Evolutionary conservation across 1,140 invertebrate genomes (phyloP), one percentile per base, ranked within the genome.

Genomic region (Antheraea mylitta): DNA sequence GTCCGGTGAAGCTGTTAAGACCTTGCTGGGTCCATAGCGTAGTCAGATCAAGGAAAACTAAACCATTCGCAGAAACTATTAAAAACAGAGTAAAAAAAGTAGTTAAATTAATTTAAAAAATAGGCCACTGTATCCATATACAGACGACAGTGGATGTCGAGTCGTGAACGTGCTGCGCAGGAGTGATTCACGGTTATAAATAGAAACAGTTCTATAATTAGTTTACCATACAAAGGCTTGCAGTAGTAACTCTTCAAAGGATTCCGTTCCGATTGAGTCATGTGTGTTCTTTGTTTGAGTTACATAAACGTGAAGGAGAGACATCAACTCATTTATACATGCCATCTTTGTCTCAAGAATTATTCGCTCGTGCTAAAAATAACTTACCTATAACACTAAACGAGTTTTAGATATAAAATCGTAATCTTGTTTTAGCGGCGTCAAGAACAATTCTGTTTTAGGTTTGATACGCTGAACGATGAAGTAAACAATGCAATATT

Each of bases 161-260:
- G 79, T 76, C 71, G 67, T 67, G 73, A 72, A 66, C 58, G 66
- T 69, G 75, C 77, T 79, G 79, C 75, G 78, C 76, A 81, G 73
- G 79, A 75, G 79, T 87, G 85, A 87, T 67, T 87, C 82, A 87
- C 76, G 66, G 10, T 68, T 86, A 85, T 80, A 79, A 82, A 81
- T 85, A 86, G 75, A 37, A n/a, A 53, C 53, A 38, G 38, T 61
- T 64, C 78, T 85, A 84, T 84, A 82, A 78, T 83, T 84, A 84
- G 81, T 73, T 69, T 65, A 67, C 72, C 71, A 73, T 78, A 81
- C 79, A 81, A 78, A 81, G 76, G 71, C 60, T 30, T 61, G 19
- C 60, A 30, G 22, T 30, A 60, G 60, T 61, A 16, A 38, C 60
- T 61, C 60, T 67, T 61, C 68, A 73, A 73, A 69, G 80, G 77